These are phyloP conservation scores for Amblyteles armatorius DNA, from an alignment of 2,888 invertebrate species.

Conservation along the genomic window DNA sequence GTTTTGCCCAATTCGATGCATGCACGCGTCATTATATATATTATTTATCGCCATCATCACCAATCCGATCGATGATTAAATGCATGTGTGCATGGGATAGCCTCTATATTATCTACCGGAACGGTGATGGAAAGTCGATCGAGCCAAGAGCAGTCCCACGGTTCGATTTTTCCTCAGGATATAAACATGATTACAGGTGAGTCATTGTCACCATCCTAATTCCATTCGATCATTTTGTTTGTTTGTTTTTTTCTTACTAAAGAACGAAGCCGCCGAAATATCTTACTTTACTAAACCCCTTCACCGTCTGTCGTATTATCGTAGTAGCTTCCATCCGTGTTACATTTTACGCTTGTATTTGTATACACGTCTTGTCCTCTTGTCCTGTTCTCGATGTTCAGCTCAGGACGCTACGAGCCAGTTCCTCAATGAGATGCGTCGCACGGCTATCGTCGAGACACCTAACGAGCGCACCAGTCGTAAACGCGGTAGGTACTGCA, in stretches of 20 bases:
- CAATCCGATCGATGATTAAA: conserved; percentile 8
- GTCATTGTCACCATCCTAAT: background rate
- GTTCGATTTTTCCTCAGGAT: background rate
- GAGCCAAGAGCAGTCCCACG: background rate
- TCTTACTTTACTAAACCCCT: background rate
- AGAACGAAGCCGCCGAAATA: background rate
- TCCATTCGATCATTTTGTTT: background rate
- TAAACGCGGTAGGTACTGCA: conserved; percentile 77
- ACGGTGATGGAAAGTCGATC: conserved; percentile 30
- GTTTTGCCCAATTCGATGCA: conserved; percentile 27
- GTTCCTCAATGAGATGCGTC: conserved; percentile 82
- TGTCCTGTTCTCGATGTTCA: conserved; percentile 76
- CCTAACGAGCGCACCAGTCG: conserved; percentile 73
- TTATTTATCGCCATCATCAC: background rate
- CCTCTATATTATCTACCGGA: conserved; percentile 4
- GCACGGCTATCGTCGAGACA: conserved; percentile 74
- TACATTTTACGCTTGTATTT: conserved; percentile 40
- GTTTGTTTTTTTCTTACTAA: background rate
- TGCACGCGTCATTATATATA: background rate
- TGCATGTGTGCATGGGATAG: conserved; percentile 46
- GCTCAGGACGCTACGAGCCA: conserved; percentile 78
- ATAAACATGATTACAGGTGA: conserved; percentile 37
- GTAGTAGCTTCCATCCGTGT: background rate
- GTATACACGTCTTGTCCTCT: conserved; percentile 70
- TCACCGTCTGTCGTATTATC: background rate